Evolutionary conservation across 2,113 vertebrate species (phyloP).

Genomic region (Zosterops borbonicus): DNA sequence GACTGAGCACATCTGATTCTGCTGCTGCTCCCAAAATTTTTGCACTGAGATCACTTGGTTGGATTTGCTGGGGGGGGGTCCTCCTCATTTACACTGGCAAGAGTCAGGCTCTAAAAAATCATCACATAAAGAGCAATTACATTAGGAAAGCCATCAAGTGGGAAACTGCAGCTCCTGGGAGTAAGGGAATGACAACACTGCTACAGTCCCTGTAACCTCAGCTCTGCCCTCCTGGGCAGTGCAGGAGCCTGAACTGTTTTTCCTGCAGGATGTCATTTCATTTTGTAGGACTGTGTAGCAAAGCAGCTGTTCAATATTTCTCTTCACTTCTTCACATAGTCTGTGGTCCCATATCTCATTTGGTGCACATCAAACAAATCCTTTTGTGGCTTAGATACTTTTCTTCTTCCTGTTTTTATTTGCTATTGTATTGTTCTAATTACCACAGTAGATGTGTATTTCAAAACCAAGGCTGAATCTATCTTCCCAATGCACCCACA

Average conservation of each 20-base stretch:
- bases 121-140: constrained; percentile 40
- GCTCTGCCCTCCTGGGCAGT: constrained; percentile 41
- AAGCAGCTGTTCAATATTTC: constrained; percentile 52
- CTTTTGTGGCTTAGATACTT: constrained; percentile 36
- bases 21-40: not conserved
- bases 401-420: constrained; percentile 49
- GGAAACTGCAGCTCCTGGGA: constrained; percentile 48
- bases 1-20: not conserved
- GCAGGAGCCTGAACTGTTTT: constrained; percentile 8
- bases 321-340: not conserved
- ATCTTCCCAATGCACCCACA: not conserved
- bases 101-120: constrained; percentile 7
- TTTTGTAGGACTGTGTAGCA: constrained; percentile 24
- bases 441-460: not conserved
- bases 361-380: constrained; percentile 54
- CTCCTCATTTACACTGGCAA: not conserved
- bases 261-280: constrained; percentile 56
- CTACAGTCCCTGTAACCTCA: constrained; percentile 35
- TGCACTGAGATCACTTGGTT: not conserved
- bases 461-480: not conserved
- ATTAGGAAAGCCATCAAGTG: constrained; percentile 34
- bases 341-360: constrained; percentile 60
- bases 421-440: constrained; percentile 27
- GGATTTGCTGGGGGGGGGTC: not conserved
- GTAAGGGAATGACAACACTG: constrained; percentile 12